A percentile compares a stretch with the other conserved stretches of the same genome.
phyloP scores from a whole-genome alignment of 2,113 vertebrate species.

The Dromaius novaehollandiae region DNA sequence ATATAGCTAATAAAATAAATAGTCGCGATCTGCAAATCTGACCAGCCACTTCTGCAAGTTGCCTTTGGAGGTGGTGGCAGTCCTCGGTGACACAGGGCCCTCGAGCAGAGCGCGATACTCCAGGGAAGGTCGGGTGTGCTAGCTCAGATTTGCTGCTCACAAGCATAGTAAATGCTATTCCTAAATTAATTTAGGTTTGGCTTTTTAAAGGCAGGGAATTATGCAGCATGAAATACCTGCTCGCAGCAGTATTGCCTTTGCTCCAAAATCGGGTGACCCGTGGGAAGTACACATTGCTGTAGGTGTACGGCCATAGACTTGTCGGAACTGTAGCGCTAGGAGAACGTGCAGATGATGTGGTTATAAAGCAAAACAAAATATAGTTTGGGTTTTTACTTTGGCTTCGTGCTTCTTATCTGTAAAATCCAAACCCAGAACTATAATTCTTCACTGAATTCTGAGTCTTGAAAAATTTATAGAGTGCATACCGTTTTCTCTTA shows the following conservation, averaged over 20 bases:
- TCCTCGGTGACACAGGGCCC: neutral
- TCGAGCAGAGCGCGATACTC: neutral
- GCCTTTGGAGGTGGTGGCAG: neutral
- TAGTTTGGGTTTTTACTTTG: neutral
- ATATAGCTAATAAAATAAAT: neutral
- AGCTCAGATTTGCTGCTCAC: neutral
- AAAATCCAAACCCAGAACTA: neutral
- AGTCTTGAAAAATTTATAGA: neutral
- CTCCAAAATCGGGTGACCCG: neutral
- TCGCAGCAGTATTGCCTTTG: rapidly evolving
- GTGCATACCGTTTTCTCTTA: neutral
- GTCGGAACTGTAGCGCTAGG: neutral
- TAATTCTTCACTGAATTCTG: neutral
- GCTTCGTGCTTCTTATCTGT: neutral
- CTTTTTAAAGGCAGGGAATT: neutral
- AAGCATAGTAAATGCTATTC: neutral
- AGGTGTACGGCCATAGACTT: rapidly evolving
- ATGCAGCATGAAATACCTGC: neutral
- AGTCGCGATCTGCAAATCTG: neutral
- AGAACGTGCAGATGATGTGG: rapidly evolving
- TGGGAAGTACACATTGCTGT: neutral
- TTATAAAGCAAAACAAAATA: neutral
- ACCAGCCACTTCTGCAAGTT: rapidly evolving
- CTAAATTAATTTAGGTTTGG: neutral
- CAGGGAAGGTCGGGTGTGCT: too few relatives aligned